phyloP scores from a whole-genome alignment of 1,140 invertebrate genomes.

The Oncopodura yosiiana region DNA sequence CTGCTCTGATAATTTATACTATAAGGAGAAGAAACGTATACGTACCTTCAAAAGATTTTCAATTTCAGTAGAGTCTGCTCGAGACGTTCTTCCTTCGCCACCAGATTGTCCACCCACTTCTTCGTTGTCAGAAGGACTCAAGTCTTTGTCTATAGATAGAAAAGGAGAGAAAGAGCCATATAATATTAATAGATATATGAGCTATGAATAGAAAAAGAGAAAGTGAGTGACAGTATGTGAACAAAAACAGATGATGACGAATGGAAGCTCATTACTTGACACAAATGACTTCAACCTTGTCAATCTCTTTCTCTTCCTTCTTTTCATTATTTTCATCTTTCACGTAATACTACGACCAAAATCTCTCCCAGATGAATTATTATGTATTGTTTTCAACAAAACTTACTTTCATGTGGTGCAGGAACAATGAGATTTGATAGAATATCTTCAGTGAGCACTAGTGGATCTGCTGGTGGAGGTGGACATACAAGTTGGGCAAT shows the following conservation, averaged over 20 bases:
- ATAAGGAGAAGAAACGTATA: no score
- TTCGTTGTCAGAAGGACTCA: conserved; percentile 58
- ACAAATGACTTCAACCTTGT: no score
- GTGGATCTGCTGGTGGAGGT: conserved; percentile 82
- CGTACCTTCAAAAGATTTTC: conserved; percentile 69
- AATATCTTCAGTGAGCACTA: conserved; percentile 83
- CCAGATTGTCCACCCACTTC: conserved; percentile 44
- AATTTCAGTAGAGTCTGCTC: conserved; percentile 80
- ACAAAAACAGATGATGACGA: no score
- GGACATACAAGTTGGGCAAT: conserved; percentile 92
- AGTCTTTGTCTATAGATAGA: conserved; percentile 50
- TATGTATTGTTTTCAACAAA: no score
- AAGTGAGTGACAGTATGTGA: no score
- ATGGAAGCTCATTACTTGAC: no score
- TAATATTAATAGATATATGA: no score
- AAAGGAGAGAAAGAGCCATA: conserved; percentile 12
- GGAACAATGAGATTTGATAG: conserved; percentile 91
- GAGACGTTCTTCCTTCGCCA: conserved; percentile 51
- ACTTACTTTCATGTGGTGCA: conserved; percentile 82
- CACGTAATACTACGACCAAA: no score
- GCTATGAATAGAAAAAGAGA: no score
- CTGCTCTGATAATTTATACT: no score
- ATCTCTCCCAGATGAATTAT: conserved; percentile 2
- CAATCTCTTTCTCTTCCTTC: no score
- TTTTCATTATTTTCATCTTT: no score